These are phyloP conservation scores for Tympanoctomys barrerae DNA, from an alignment of 2,797 vertebrate species.

Conservation along the genomic window DNA sequence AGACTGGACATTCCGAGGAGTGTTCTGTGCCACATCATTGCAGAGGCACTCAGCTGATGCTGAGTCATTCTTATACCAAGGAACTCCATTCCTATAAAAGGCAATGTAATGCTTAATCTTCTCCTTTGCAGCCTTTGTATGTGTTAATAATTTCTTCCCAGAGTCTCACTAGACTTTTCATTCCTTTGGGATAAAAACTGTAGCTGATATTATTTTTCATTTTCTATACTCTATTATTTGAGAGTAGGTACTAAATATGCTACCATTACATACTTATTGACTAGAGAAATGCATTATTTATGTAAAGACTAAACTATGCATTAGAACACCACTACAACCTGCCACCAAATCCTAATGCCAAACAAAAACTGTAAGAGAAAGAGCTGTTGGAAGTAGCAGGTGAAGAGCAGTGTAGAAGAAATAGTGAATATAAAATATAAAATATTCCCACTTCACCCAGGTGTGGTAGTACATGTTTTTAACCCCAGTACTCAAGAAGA, in stretches of 20 bases:
- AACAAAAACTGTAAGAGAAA: neutral
- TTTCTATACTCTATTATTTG: neutral
- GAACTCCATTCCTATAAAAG: neutral
- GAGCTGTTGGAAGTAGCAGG: neutral
- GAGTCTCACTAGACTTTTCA: neutral
- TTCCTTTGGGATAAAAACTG: neutral
- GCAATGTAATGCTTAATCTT: neutral
- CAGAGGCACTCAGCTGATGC: neutral
- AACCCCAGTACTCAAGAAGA: neutral
- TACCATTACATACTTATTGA: conserved; percentile 25
- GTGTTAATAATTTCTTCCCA: neutral
- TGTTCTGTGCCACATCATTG: neutral
- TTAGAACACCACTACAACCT: neutral
- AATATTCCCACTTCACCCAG: neutral
- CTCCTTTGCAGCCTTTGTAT: neutral
- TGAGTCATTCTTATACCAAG: neutral
- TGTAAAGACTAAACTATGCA: neutral
- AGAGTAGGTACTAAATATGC: neutral
- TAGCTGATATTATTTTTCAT: neutral
- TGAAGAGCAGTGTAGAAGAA: neutral
- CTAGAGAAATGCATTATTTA: conserved; percentile 2
- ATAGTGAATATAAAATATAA: neutral
- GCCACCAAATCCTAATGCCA: neutral
- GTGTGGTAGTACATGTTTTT: no score
- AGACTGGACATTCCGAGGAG: neutral